A percentile compares a stretch with the other conserved stretches of the same genome.
Evolutionary conservation across 2,888 invertebrate species (phyloP).

Genomic region (Erebia ligea): DNA sequence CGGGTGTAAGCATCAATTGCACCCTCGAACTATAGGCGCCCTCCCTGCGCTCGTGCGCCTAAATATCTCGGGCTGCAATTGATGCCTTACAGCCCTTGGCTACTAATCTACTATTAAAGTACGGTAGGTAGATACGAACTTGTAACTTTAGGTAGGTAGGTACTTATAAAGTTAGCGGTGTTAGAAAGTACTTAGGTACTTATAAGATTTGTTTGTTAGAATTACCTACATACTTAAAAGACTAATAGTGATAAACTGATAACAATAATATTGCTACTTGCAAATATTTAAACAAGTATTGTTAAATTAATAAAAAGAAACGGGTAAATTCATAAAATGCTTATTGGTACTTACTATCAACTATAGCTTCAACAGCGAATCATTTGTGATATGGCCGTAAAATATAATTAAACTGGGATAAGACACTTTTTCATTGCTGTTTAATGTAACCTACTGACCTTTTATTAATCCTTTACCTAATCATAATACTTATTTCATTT

Average conservation of each 20-base stretch:
- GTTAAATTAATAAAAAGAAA: conserved; percentile 17
- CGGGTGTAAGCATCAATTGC: too few relatives aligned
- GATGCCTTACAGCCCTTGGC: too few relatives aligned
- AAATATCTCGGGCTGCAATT: too few relatives aligned
- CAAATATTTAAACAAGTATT: conserved; percentile 26
- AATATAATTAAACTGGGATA: not conserved
- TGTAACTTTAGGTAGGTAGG: not conserved
- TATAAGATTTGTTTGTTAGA: not conserved
- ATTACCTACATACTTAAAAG: not conserved
- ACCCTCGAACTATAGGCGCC: too few relatives aligned
- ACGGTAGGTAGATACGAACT: not conserved
- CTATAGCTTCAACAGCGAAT: not conserved
- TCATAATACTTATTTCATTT: too few relatives aligned
- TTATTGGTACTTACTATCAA: not conserved
- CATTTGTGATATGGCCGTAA: not conserved
- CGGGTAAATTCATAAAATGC: conserved; percentile 4
- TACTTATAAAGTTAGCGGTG: not conserved
- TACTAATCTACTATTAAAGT: too few relatives aligned
- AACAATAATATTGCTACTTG: conserved; percentile 22
- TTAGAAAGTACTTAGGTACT: not conserved
- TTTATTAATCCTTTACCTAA: not conserved
- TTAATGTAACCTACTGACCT: conserved; percentile 18
- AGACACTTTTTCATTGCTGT: not conserved
- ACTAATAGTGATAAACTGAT: too few relatives aligned
- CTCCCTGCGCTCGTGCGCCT: too few relatives aligned